A percentile compares a stretch with the other conserved stretches of the same genome.
Evolutionary conservation across 2,888 invertebrate genomes (phyloP).

Genomic region (Drosophila multiciliata): DNA sequence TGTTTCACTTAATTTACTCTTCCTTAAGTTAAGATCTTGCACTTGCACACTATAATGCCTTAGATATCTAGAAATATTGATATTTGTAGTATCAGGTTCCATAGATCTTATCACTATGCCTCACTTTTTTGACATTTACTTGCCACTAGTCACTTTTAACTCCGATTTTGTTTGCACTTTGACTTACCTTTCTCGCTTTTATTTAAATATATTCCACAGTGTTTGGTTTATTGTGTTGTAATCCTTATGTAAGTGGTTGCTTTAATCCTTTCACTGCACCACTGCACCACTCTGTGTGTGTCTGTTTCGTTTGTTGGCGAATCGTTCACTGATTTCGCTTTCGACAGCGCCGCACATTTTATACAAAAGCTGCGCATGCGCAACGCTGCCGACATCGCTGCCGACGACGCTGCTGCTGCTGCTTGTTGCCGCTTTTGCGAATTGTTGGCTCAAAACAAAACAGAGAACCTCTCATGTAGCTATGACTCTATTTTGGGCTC

Average conservation of each 20-base stretch:
- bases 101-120: not conserved
- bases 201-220: constrained; percentile 61
- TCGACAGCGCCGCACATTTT: constrained; percentile 72
- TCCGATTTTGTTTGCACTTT: constrained; percentile 23
- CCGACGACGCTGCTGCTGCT: constrained; percentile 5
- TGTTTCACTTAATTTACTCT: not conserved
- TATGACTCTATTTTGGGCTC: constrained; percentile 24
- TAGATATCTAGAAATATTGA: not conserved
- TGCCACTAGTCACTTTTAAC: constrained; percentile 6
- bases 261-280: constrained; percentile 68
- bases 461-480: constrained; percentile 27
- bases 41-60: not conserved
- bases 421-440: constrained; percentile 51
- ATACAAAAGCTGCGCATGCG: constrained; percentile 78
- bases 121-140: not conserved
- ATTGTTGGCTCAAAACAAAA: constrained; percentile 73
- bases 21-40: not conserved
- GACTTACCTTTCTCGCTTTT: constrained; percentile 70
- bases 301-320: constrained; percentile 67
- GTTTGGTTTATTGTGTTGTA: constrained; percentile 39
- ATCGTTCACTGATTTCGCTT: constrained; percentile 81
- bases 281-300: constrained; percentile 47
- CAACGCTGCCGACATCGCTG: constrained; percentile 33
- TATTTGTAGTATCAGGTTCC: not conserved
- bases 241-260: constrained; percentile 69